phyloP scores from a whole-genome alignment of 2,888 invertebrate species.

The Branchipolynoe longqiensis region DNA sequence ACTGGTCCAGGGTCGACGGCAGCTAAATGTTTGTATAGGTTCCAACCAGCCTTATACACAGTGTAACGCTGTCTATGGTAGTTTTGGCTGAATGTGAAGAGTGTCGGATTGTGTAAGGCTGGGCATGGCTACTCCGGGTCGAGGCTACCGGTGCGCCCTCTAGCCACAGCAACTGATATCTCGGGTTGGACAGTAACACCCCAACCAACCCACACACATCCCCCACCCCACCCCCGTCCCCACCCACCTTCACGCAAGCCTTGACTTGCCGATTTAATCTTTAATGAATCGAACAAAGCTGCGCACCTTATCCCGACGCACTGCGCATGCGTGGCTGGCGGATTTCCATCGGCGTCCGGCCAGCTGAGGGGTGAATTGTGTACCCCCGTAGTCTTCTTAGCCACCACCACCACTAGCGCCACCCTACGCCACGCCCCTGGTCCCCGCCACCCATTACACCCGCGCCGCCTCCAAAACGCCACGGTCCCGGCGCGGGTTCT shows the following conservation, averaged over 20 bases:
- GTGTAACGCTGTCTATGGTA: not conserved
- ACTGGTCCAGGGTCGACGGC: too few species aligned
- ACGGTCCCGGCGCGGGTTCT: not conserved
- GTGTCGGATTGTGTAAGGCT: not conserved
- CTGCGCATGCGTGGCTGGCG: conserved; percentile 15
- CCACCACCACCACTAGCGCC: not conserved
- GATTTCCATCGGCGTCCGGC: conserved; percentile 5
- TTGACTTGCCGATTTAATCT: conserved; percentile 20
- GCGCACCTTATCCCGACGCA: conserved; percentile 13
- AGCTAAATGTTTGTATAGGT: too few species aligned
- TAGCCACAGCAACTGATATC: too few species aligned
- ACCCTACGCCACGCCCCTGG: not conserved
- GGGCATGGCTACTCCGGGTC: too few species aligned
- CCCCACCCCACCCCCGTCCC: too few species aligned
- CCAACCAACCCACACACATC: too few species aligned
- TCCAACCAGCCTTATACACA: too few species aligned
- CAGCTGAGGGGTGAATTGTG: not conserved
- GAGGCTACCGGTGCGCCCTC: too few species aligned
- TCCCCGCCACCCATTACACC: not conserved
- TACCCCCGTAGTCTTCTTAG: not conserved
- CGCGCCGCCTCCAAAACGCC: too few species aligned
- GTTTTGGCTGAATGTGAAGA: not conserved
- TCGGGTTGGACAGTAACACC: too few species aligned
- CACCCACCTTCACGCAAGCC: conserved; percentile 16
- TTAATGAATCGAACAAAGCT: conserved; percentile 35